These are phyloP conservation scores for Dendrocincla tyrannina DNA, from an alignment of 2,797 vertebrate genomes.

Conservation along the genomic window DNA sequence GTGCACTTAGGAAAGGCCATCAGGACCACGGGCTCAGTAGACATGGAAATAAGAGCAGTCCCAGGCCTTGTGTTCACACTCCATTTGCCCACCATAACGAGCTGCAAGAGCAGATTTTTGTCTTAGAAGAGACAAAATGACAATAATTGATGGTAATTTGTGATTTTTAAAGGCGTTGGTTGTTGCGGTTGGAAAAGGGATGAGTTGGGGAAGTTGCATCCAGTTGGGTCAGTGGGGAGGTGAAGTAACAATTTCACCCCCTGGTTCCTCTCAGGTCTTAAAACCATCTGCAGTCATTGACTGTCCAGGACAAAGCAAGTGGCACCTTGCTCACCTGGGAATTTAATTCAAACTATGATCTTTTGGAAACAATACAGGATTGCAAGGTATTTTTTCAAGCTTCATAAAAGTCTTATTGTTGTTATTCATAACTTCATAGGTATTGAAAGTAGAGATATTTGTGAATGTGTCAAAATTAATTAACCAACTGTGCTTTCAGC, in stretches of 20 bases:
- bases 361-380: neutral
- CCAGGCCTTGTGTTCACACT: neutral
- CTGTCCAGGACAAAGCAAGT: neutral
- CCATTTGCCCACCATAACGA: neutral
- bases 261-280: neutral
- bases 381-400: neutral
- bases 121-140: neutral
- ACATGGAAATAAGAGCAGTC: too few relatives aligned
- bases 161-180: neutral
- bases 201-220: neutral
- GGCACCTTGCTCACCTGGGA: neutral
- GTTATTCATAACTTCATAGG: neutral
- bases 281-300: neutral
- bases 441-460: neutral
- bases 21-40: neutral
- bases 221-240: neutral
- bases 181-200: neutral
- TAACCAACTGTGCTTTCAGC: neutral
- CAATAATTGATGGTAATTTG: neutral
- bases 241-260: neutral
- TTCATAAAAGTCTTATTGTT: neutral
- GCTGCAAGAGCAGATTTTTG: neutral
- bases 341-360: neutral
- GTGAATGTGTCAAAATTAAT: neutral
- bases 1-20: neutral